phyloP scores from a whole-genome alignment of 2,113 vertebrate genomes.

The Bettongia penicillata region DNA sequence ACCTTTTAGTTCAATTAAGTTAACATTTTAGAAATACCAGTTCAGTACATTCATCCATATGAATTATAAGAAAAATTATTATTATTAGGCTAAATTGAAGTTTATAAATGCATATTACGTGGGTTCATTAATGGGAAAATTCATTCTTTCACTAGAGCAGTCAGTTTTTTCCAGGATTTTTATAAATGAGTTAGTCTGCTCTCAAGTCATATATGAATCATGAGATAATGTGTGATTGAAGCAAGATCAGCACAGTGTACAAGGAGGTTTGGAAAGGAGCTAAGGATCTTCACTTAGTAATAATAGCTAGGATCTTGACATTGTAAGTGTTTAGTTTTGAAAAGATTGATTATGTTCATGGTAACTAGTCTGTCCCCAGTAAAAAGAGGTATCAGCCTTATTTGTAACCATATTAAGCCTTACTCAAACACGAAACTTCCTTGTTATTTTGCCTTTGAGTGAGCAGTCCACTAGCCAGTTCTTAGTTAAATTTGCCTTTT shows the following conservation, averaged over 20 bases:
- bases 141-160: constrained; percentile 33
- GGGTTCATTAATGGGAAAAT: constrained; percentile 35
- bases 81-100: neutral
- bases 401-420: constrained; percentile 48
- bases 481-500: constrained; percentile 45
- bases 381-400: constrained; percentile 21
- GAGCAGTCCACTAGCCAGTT: constrained; percentile 39
- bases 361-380: constrained; percentile 41
- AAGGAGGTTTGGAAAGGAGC: constrained; percentile 52
- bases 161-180: constrained; percentile 49
- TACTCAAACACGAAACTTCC: constrained; percentile 29
- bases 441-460: constrained; percentile 60
- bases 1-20: constrained; percentile 60
- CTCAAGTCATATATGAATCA: constrained; percentile 48
- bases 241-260: constrained; percentile 32
- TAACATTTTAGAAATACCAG: constrained; percentile 56
- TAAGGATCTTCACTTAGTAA: constrained; percentile 50
- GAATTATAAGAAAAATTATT: constrained; percentile 52
- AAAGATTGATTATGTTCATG: constrained; percentile 49
- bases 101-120: constrained; percentile 32
- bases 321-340: neutral
- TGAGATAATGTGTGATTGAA: constrained; percentile 34
- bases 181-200: constrained; percentile 25
- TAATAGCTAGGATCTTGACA: constrained; percentile 29
- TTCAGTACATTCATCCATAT: constrained; percentile 57